Evolutionary conservation across 2,888 invertebrate genomes (phyloP).

Genomic region (Aphodius sticticus): DNA sequence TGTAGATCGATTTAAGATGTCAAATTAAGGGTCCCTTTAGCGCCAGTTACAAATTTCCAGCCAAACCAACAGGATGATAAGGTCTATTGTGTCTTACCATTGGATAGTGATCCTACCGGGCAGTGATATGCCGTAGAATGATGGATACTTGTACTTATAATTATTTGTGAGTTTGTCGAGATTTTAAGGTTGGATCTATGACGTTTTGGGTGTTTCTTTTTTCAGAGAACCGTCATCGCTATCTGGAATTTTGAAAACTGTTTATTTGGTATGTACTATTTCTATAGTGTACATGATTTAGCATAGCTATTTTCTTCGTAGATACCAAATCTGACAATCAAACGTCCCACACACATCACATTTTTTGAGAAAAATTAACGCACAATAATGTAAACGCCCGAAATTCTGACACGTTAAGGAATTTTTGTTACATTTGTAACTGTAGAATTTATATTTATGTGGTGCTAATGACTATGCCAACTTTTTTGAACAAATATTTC

Average conservation of each 20-base stretch:
- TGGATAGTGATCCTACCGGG: not conserved
- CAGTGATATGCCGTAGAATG: not conserved
- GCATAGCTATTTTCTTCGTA: too few species aligned
- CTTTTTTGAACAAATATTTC: too few species aligned
- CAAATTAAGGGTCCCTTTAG: constrained; percentile 39
- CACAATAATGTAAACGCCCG: too few species aligned
- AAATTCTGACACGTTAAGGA: too few species aligned
- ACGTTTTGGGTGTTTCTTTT: constrained; percentile 11
- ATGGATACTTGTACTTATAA: constrained; percentile 5
- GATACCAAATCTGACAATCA: too few species aligned
- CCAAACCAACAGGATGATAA: constrained; percentile 14
- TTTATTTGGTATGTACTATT: constrained; percentile 39
- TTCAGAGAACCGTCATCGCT: constrained; percentile 39
- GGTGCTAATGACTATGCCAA: too few species aligned
- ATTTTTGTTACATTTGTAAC: too few species aligned
- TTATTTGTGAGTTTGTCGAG: not conserved
- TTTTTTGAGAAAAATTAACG: too few species aligned
- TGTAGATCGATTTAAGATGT: constrained; percentile 43
- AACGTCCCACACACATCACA: too few species aligned
- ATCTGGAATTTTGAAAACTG: constrained; percentile 39
- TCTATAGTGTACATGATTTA: too few species aligned
- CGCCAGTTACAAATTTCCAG: constrained; percentile 32
- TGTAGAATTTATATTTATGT: too few species aligned
- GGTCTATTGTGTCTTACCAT: not conserved
- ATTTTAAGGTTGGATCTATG: not conserved